A percentile compares a stretch with the other conserved stretches of the same genome.
phyloP scores from a whole-genome alignment of 1,140 invertebrate genomes.

The Metopolophium dirhodum region DNA sequence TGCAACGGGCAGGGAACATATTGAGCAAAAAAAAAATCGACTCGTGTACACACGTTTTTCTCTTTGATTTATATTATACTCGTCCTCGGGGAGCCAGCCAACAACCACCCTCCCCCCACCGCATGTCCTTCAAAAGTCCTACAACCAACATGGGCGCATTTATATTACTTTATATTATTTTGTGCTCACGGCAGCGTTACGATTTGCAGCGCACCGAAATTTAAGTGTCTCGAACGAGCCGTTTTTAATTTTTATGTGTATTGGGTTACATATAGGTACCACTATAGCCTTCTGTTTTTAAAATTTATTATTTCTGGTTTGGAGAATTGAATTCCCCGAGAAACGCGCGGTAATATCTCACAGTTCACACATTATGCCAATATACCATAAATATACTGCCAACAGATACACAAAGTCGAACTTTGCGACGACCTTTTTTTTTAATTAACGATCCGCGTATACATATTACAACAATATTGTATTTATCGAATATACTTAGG shows the following conservation, averaged over 20 bases:
- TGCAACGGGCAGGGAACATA: not conserved
- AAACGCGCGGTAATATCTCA: not conserved
- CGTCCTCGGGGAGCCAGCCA: not conserved
- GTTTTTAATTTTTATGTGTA: not conserved
- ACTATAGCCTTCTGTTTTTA: not conserved
- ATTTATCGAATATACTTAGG: not conserved
- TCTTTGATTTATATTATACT: not conserved
- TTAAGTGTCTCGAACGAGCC: not conserved
- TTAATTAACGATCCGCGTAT: not conserved
- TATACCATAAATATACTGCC: not conserved
- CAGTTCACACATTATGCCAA: not conserved
- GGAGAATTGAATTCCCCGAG: not conserved
- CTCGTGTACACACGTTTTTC: not conserved
- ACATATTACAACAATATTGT: not conserved
- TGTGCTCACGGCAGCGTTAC: not conserved
- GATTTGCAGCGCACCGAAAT: not conserved
- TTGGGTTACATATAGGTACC: not conserved
- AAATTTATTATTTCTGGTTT: not conserved
- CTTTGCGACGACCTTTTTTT: not conserved
- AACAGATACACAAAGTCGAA: not conserved
- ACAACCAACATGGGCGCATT: not conserved
- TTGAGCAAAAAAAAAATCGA: not conserved
- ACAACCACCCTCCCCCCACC: not conserved
- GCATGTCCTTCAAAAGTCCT: not conserved
- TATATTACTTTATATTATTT: not conserved